Conservation (phyloP, 1,140 invertebrate species). For the Caenorhabditis briggsae region DNA sequence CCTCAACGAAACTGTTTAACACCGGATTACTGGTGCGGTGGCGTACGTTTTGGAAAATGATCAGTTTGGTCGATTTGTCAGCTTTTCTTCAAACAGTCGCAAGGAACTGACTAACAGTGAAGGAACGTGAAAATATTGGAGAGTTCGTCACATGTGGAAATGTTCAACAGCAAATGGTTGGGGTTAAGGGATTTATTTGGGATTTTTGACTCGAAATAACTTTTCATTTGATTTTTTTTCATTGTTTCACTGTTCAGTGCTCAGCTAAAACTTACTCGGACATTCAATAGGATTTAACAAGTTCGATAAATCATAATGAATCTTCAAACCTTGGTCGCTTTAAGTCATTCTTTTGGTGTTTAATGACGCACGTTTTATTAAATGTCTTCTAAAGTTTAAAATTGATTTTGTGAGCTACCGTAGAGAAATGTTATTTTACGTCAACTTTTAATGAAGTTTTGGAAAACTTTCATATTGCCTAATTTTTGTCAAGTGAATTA, state of each 20-base stretch:
- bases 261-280: too few species aligned
- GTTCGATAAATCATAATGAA: too few species aligned
- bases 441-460: too few species aligned
- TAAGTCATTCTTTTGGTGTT: too few species aligned
- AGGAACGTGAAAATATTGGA: slow-evolving; percentile 42
- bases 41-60: slow-evolving; percentile 49
- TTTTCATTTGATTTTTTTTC: slow-evolving; percentile 11
- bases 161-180: background rate
- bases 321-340: too few species aligned
- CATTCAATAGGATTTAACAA: too few species aligned
- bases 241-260: background rate
- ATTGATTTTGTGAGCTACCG: too few species aligned
- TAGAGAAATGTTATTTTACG: too few species aligned
- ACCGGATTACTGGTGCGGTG: slow-evolving; percentile 51
- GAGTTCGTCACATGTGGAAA: background rate
- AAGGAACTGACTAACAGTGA: slow-evolving; percentile 43
- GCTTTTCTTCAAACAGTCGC: slow-evolving; percentile 47
- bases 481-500: too few species aligned
- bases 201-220: background rate
- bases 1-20: slow-evolving; percentile 49
- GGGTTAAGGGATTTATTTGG: background rate
- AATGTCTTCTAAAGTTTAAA: too few species aligned
- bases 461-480: too few species aligned
- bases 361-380: too few species aligned
- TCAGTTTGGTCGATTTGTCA: slow-evolving; percentile 44